phyloP scores from a whole-genome alignment of 2,113 vertebrate genomes.

The Elephantulus edwardii region DNA sequence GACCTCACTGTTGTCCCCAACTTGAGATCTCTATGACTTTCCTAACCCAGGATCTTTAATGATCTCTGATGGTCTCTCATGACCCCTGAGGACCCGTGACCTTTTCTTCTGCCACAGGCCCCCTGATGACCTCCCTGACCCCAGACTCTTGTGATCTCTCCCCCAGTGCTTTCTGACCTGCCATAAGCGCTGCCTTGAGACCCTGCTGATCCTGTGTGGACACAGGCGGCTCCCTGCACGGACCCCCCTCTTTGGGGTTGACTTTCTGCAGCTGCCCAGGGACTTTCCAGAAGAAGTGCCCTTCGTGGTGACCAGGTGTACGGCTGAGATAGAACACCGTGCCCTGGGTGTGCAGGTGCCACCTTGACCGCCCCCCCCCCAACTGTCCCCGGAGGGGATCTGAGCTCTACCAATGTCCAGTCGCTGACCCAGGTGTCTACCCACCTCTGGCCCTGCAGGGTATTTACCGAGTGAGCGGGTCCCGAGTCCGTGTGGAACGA shows the following conservation, averaged over 20 bases:
- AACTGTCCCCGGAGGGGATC: not conserved
- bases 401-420: not conserved
- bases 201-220: conserved; percentile 90
- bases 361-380: not conserved
- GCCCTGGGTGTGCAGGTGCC: conserved; percentile 91
- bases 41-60: not conserved
- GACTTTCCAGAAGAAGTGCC: conserved; percentile 89
- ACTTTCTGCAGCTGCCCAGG: conserved; percentile 85
- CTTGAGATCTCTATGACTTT: not conserved
- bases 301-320: conserved; percentile 90
- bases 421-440: not conserved
- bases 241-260: conserved; percentile 88
- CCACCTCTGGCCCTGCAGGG: conserved; percentile 83
- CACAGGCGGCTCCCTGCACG: conserved; percentile 83
- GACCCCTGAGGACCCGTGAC: not conserved
- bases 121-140: not conserved
- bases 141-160: fast-evolving
- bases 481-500: conserved; percentile 92
- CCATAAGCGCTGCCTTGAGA: conserved; percentile 95
- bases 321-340: conserved; percentile 90
- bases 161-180: conserved; percentile 90
- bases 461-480: conserved; percentile 93
- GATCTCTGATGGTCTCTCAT: not conserved
- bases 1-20: not conserved
- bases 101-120: not conserved